Evolutionary conservation across 2,888 invertebrate genomes (phyloP).

Genomic region (Amiota mariae): DNA sequence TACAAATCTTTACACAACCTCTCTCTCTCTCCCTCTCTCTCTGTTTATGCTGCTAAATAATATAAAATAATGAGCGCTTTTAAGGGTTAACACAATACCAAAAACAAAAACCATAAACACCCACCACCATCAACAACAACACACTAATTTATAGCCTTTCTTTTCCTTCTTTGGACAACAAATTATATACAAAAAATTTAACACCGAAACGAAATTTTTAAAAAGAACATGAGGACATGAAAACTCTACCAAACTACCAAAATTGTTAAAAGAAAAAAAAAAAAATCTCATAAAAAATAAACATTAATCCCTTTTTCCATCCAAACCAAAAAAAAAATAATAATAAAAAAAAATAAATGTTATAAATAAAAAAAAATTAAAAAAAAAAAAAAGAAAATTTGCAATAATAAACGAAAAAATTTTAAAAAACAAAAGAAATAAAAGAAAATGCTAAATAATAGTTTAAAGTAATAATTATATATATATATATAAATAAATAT

Average conservation of each 20-base stretch:
- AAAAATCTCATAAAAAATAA: slow-evolving; percentile 21
- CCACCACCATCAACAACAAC: slow-evolving; percentile 6
- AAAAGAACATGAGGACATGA: background rate
- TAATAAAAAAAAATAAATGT: slow-evolving; percentile 40
- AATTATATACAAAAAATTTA: background rate
- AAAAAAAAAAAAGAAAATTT: slow-evolving; percentile 47
- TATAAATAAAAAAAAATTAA: slow-evolving; percentile 34
- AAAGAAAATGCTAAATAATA: slow-evolving; percentile 58
- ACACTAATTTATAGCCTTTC: too few species aligned
- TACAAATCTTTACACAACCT: too few species aligned
- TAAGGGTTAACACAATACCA: background rate
- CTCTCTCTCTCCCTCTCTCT: too few species aligned
- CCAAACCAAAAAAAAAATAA: slow-evolving; percentile 42
- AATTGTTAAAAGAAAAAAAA: slow-evolving; percentile 16
- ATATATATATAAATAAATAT: slow-evolving; percentile 48
- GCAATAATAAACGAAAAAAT: slow-evolving; percentile 42
- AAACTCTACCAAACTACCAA: background rate
- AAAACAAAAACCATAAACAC: background rate
- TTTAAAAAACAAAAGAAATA: slow-evolving; percentile 50
- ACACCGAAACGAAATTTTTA: background rate
- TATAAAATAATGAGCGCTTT: background rate
- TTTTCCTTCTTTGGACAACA: too few species aligned
- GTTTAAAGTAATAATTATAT: slow-evolving; percentile 46
- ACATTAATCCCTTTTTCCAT: slow-evolving; percentile 53
- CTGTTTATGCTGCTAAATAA: too few species aligned